Percentiles rank a stretch among this genome's conserved stretches.
These are phyloP conservation scores for Chaetodon trifascialis DNA, from an alignment of 2,113 vertebrate species.

Conservation along the genomic window DNA sequence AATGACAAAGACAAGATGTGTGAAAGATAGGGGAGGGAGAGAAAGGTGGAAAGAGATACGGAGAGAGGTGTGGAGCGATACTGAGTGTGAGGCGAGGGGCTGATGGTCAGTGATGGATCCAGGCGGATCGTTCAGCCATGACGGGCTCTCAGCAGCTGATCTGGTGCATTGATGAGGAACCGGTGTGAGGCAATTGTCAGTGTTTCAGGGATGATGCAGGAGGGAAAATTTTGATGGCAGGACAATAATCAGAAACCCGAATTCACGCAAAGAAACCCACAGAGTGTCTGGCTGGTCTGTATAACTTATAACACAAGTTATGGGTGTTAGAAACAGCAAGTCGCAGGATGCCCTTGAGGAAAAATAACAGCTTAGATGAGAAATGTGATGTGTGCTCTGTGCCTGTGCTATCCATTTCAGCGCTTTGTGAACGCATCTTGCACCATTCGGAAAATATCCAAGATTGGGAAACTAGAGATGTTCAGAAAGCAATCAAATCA, in stretches of 20 bases:
- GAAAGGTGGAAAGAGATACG: conserved; percentile 31
- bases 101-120: conserved; percentile 65
- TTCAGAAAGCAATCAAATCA: conserved; percentile 16
- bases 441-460: neutral
- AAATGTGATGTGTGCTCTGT: neutral
- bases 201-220: conserved; percentile 15
- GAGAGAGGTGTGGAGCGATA: conserved; percentile 24
- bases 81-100: conserved; percentile 12
- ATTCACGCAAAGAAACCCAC: conserved; percentile 5
- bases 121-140: conserved; percentile 61
- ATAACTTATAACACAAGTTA: conserved; percentile 15
- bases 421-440: neutral
- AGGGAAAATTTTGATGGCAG: conserved; percentile 20
- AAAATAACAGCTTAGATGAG: conserved; percentile 20
- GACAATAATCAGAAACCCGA: conserved; percentile 19
- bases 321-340: conserved; percentile 26
- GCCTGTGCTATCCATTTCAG: conserved; percentile 6
- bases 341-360: conserved; percentile 27
- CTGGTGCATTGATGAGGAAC: conserved; percentile 42
- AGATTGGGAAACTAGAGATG: neutral
- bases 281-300: neutral
- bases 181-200: conserved; percentile 24
- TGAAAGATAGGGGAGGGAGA: neutral
- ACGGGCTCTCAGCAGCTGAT: conserved; percentile 62
- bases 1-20: conserved; percentile 9